These are phyloP conservation scores for Proales similis DNA, from an alignment of 1,140 invertebrate genomes.

Conservation along the genomic window DNA sequence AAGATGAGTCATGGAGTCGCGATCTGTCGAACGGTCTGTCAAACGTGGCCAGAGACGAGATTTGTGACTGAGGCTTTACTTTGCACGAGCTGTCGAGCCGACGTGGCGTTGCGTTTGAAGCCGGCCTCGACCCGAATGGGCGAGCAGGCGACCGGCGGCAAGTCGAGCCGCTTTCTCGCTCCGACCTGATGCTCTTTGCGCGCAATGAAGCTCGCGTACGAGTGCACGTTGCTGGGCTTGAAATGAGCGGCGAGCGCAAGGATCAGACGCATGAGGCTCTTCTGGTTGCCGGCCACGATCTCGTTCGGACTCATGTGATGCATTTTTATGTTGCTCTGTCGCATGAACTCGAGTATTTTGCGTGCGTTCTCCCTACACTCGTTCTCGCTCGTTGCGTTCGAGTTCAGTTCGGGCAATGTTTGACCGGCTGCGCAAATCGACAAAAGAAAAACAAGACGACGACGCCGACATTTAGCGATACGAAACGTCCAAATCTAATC, in stretches of 20 bases:
- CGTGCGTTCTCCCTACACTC: conserved; percentile 54
- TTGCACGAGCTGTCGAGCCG: no score
- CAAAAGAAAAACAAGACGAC: conserved; percentile 9
- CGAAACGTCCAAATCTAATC: conserved; percentile 1
- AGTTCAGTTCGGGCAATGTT: conserved; percentile 45
- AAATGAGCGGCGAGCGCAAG: conserved; percentile 56
- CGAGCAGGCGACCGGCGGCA: no score
- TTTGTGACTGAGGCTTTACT: no score
- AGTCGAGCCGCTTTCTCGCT: no score
- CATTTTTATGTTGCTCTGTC: conserved; percentile 44
- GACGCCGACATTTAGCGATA: conserved; percentile 6
- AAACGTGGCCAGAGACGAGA: no score
- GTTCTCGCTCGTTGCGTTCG: conserved; percentile 42
- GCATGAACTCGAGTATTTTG: conserved; percentile 50
- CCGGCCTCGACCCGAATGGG: no score
- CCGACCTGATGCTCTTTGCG: no score
- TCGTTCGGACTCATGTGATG: conserved; percentile 49
- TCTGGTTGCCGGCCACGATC: conserved; percentile 55
- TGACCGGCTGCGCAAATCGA: conserved; percentile 47
- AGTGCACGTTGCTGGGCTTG: conserved; percentile 51
- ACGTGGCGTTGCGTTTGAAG: no score
- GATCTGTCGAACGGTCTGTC: no score
- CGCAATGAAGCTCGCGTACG: conserved; percentile 22
- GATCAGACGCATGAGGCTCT: conserved; percentile 56
- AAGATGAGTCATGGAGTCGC: conserved; percentile 33